Evolutionary conservation across 2,888 invertebrate species (phyloP).

Genomic region (Adela reaumurella): DNA sequence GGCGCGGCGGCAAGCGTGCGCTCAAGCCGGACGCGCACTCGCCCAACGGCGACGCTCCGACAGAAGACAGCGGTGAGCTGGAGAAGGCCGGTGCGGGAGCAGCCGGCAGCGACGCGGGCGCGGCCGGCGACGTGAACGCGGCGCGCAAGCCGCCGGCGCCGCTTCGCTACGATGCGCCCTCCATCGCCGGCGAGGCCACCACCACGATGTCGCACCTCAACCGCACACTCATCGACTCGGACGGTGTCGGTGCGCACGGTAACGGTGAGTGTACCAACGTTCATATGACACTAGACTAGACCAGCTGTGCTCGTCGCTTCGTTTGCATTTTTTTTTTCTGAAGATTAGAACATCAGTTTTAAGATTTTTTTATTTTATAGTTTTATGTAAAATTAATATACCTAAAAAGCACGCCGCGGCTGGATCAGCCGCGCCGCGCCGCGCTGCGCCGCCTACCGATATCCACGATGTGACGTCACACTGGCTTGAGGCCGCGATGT

Average conservation of each 20-base stretch:
- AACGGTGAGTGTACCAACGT: conserved; percentile 51
- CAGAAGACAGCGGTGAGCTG: conserved; percentile 73
- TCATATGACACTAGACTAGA: too few relatives aligned
- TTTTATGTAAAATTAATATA: too few relatives aligned
- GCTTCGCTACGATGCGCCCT: conserved; percentile 63
- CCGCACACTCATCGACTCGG: conserved; percentile 71
- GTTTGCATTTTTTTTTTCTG: too few relatives aligned
- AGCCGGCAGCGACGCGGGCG: conserved; percentile 67
- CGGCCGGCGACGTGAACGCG: conserved; percentile 78
- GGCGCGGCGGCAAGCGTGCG: conserved; percentile 53
- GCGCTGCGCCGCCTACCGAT: too few relatives aligned
- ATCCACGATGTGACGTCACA: too few relatives aligned
- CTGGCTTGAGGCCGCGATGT: too few relatives aligned
- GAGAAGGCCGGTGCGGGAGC: conserved; percentile 82
- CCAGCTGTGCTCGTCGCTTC: too few relatives aligned
- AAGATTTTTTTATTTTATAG: too few relatives aligned
- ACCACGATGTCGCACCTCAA: conserved; percentile 81
- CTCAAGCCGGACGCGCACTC: conserved; percentile 59
- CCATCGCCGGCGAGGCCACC: conserved; percentile 59
- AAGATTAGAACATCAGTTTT: too few relatives aligned
- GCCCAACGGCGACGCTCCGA: conserved; percentile 62
- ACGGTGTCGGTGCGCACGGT: conserved; percentile 69
- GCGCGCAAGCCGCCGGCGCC: conserved; percentile 75
- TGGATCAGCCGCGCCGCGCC: too few relatives aligned
- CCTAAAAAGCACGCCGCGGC: too few relatives aligned